Base-by-base conservation (phyloP, 1,140 invertebrate genomes). In the Trachymyrmex septentrionalis region DNA sequence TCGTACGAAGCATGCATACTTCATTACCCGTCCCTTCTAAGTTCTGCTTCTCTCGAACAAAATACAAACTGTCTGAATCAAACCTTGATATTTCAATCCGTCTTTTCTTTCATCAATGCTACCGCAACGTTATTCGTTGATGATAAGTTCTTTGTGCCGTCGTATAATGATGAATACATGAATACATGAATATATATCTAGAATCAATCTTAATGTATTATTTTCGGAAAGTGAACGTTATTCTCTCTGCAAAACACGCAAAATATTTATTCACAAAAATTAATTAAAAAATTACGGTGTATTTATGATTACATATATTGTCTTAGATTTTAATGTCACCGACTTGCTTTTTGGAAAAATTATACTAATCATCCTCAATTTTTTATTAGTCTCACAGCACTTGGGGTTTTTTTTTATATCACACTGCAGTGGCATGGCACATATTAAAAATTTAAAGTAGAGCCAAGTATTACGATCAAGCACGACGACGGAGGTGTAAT, bases 1-100 rank as follows among this genome's bases (percentile, higher is more conserved):
- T 82, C 89, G 73, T 75, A 81, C 89, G 87, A 88, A 71, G 87
- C 86, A 92, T 93, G 92, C 93, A 93, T 93, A 94, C 93, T 94
- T 94, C 90, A 92, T 93, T 91, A 88, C 71, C 63, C 87, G 64
- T 87, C 81, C 86, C 90, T 86, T 69, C 80, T 34, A 86, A 90
- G 77, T 84, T 87, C 69, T 34, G 14, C 50, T 57, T 77, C 53
- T 44, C 50, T 66, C 38, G 63, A 80, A 85, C 84, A 66, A 78
- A 80, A 63, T 85, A 85, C 72, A 53, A 81, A 85, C 75, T 85
- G 34, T 34, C 64, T 44, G 72, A 84, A 84, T 84, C 80, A 84
- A 75, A 84, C 55, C 30, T 69, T n/a, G 14, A 38, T 61, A 84
- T 72, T 84, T 84, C 80, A 59, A 84, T 84, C 55, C 69, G 34